These are phyloP conservation scores for Aporrectodea caliginosa DNA, from an alignment of 1,140 invertebrate species.

Conservation along the genomic window DNA sequence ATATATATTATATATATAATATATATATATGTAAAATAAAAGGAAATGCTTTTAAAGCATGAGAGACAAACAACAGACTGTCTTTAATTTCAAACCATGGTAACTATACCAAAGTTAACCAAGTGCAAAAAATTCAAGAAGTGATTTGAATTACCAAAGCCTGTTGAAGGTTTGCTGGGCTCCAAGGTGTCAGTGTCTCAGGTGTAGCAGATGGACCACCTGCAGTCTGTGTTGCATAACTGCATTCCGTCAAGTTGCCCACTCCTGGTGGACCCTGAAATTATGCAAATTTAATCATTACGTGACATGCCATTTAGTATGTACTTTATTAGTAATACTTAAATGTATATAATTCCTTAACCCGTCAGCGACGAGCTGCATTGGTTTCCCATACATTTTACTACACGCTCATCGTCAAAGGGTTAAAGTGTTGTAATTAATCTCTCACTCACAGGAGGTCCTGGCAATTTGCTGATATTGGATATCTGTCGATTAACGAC, in stretches of 20 bases:
- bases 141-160: not conserved
- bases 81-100: not conserved
- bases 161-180: not conserved
- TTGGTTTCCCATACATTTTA: no score
- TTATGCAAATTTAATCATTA: not conserved
- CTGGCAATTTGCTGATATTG: not conserved
- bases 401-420: no score
- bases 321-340: not conserved
- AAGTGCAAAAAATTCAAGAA: no score
- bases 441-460: not conserved
- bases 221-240: not conserved
- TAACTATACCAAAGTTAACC: not conserved
- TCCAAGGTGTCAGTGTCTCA: not conserved
- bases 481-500: not conserved
- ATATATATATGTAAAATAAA: not conserved
- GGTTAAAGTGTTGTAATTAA: not conserved
- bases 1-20: not conserved
- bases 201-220: not conserved
- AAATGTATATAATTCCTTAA: not conserved
- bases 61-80: not conserved
- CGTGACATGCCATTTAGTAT: not conserved
- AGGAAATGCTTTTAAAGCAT: not conserved
- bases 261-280: not conserved
- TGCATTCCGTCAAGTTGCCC: not conserved
- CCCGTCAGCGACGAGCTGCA: not conserved